phyloP scores from a whole-genome alignment of 2,113 vertebrate genomes.

The Elachura formosa region DNA sequence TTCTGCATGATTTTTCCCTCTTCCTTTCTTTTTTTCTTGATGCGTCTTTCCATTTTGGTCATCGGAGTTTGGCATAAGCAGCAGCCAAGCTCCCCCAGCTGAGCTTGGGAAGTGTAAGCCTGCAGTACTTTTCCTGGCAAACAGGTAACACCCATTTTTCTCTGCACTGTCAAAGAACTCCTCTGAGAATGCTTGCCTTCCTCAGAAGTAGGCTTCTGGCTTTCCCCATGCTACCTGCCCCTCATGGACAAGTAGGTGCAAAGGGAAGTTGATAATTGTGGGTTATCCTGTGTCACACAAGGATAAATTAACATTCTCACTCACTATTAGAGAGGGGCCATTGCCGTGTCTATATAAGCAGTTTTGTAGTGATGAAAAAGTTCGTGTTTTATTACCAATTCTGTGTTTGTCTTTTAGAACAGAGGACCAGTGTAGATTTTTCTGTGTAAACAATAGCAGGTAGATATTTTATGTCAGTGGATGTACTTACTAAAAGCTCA shows the following conservation, averaged over 20 bases:
- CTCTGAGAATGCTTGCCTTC: not conserved
- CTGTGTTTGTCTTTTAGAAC: not conserved
- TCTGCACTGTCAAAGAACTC: not conserved
- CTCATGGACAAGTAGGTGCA: not conserved
- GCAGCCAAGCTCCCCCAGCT: not conserved
- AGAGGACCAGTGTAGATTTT: not conserved
- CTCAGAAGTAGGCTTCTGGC: not conserved
- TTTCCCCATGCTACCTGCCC: not conserved
- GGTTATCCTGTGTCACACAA: not conserved
- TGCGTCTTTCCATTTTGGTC: not conserved
- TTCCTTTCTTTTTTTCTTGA: not conserved
- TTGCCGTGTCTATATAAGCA: not conserved
- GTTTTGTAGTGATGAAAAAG: not conserved
- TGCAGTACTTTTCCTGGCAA: not conserved
- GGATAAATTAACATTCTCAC: not conserved
- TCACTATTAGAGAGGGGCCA: not conserved
- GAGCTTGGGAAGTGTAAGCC: not conserved
- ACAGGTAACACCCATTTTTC: not conserved
- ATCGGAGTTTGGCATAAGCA: not conserved
- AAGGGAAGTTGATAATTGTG: not conserved
- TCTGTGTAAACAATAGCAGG: not conserved
- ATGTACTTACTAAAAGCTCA: not conserved
- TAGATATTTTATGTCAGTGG: not conserved
- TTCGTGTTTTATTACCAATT: not conserved
- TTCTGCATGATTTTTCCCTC: not conserved